These are phyloP conservation scores for Cosmia trapezina DNA, from an alignment of 2,888 invertebrate genomes.

Conservation along the genomic window DNA sequence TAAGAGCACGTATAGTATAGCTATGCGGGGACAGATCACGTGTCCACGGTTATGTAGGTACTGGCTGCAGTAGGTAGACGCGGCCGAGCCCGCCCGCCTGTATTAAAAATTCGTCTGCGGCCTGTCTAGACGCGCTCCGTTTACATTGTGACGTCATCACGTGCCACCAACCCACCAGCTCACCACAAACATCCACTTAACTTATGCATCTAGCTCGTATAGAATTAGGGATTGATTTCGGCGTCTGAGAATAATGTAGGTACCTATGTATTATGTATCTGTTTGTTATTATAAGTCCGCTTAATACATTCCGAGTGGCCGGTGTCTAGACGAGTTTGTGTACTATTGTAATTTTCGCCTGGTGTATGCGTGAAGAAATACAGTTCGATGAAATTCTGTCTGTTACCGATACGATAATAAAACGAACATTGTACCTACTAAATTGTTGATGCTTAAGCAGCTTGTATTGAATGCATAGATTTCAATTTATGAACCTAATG, in stretches of 20 bases:
- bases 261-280: conserved; percentile 52
- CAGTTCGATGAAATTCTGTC: conserved; percentile 37
- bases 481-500: neutral
- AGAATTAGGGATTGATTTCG: conserved; percentile 57
- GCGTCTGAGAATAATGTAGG: conserved; percentile 48
- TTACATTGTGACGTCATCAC: conserved; percentile 75
- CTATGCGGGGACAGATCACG: conserved; percentile 21
- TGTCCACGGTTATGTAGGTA: conserved; percentile 38
- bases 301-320: conserved; percentile 52
- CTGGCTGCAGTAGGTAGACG: conserved; percentile 55
- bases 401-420: conserved; percentile 32
- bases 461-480: neutral
- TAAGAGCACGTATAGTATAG: neutral
- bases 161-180: conserved; percentile 58
- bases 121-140: conserved; percentile 84
- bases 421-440: conserved; percentile 20
- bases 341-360: conserved; percentile 54
- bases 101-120: conserved; percentile 87
- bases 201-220: conserved; percentile 62
- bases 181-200: conserved; percentile 75
- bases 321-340: conserved; percentile 59
- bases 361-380: conserved; percentile 44
- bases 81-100: conserved; percentile 62
- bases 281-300: conserved; percentile 56
- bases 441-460: neutral